Percentiles rank a stretch among this genome's conserved stretches.
Evolutionary conservation across 2,888 invertebrate species (phyloP).

Genomic region (Allygus modestus): DNA sequence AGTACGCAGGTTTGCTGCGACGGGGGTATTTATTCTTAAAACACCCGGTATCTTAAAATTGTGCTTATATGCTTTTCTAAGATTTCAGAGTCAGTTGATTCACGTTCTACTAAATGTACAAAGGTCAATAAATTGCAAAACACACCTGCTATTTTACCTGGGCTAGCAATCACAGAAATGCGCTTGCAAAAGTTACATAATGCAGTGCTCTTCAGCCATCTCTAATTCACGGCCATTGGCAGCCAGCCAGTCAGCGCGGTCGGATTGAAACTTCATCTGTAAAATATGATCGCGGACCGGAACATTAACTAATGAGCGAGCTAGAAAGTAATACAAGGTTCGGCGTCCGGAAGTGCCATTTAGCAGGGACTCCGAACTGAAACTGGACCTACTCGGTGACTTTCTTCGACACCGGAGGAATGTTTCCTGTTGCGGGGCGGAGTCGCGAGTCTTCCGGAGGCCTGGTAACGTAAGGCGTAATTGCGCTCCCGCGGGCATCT

Average conservation of each 20-base stretch:
- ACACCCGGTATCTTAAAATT: too few relatives aligned
- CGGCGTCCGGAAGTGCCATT: conserved; percentile 38
- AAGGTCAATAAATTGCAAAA: too few relatives aligned
- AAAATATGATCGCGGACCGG: background rate
- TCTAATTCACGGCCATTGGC: background rate
- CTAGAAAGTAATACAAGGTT: conserved; percentile 50
- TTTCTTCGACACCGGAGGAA: conserved; percentile 31
- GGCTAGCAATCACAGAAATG: background rate
- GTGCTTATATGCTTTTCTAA: too few relatives aligned
- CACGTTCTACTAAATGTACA: too few relatives aligned
- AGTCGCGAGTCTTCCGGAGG: conserved; percentile 18
- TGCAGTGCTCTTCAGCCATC: background rate
- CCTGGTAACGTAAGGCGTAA: background rate
- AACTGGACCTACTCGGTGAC: conserved; percentile 39
- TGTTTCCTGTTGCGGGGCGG: conserved; percentile 30
- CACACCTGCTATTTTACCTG: too few relatives aligned
- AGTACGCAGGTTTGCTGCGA: too few relatives aligned
- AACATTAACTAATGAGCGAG: conserved; percentile 26
- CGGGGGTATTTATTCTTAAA: too few relatives aligned
- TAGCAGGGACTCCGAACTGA: background rate
- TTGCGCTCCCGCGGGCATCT: conserved; percentile 21
- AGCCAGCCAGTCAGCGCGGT: background rate
- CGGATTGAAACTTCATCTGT: background rate
- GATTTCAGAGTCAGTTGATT: too few relatives aligned
- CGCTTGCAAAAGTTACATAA: background rate